Evolutionary conservation across 2,797 vertebrate genomes (phyloP), one percentile per base, ranked within the genome.

Genomic region (Gouania willdenowi): DNA sequence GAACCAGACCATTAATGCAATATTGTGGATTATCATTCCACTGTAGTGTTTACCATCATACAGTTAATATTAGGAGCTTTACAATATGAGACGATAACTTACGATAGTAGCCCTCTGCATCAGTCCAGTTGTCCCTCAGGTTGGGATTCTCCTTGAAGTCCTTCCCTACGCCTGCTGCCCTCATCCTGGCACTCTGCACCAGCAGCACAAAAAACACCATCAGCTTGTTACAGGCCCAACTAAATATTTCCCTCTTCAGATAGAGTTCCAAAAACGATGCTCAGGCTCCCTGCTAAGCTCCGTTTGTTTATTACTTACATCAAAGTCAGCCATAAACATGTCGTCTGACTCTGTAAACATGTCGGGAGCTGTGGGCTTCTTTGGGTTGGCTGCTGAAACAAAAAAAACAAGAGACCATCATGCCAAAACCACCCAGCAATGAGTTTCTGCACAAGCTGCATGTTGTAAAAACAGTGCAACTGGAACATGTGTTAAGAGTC

Each of bases 111-210:
- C 97, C 97, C 81, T 99, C 97, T 8, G 97, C 91, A 60, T 99
- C 97, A 0, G 97, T 99, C 97, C 97, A 99, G 83, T 99, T 99
- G 82, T 99, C 97, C 87, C 96, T 92, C 79, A 99, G 94, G 75
- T 98, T 99, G 45, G 96, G 97, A 79, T 99, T 99, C 77, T 99
- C 97, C 75, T 99, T 99, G 82, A 98, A 98, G 85, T 98, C 97
- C 78, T 98, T 98, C 44, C 97, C 97, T 20, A 97, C 89, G 7
- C 97, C 95, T 46, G 94, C 94, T 64, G 94, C 96, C 77, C 95
- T 89, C 71, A 98, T 90, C 71, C 95, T 91, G 71, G 95, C 95
- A 57, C 90, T 98, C 97, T 99, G 85, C 37, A 47, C 3, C 27
- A 23, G 32, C 5, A 6, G 12, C 22, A 68, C 13, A 41, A 18